Evolutionary conservation across 1,140 invertebrate species (phyloP), one percentile per base, ranked within the genome.

Genomic region (Paracyclopina nana): DNA sequence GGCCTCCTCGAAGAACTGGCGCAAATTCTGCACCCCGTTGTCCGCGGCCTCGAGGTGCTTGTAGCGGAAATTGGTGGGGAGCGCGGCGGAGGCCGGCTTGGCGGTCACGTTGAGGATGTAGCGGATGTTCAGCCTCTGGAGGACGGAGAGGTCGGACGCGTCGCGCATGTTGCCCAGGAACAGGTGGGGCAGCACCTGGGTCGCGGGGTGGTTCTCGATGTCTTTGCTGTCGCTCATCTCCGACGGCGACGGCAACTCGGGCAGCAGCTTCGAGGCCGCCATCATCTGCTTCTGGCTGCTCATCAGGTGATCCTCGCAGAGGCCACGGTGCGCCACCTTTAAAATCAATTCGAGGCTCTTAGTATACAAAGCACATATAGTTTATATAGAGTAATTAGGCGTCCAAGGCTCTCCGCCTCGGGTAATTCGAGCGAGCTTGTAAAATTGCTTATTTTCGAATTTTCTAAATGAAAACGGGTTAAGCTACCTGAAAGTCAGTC

Each of bases 1-100:
- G 50, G 84, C 81, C 62, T 86, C 81, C 60, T 86, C 79, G 66
- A 88, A 90, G 70, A 86, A 88, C 68, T 87, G 83, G 59, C 81
- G 80, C 12, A 88, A 75, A 65, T 90, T 88, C 62, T 88, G 83
- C 59, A 84, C 79, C 9, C 79, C 77, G 34, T 77, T 82, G 68
- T 90, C 84, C 22, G 75, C 72, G 38, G 82, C 83, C 18, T 82
- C 80, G 57, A 88, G 75, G 61, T 82, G 74, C 62, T 80, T 79
- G 64, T 83, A 83, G 38, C 72, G 74, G 58, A 86, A 76, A 20
- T 78, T 79, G 56, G 61, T 67, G 55, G 71, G 67, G 63, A 77
- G 72, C 65, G 75, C 75, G 61, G 76, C 74, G 25, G 72, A 74
- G 28, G 80, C 78, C 57, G 79, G 62, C 60, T 83, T 78, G 57